Evolutionary conservation across 2,888 invertebrate species (phyloP), one percentile per base, ranked within the genome.

Genomic region (Tiphia femorata): DNA sequence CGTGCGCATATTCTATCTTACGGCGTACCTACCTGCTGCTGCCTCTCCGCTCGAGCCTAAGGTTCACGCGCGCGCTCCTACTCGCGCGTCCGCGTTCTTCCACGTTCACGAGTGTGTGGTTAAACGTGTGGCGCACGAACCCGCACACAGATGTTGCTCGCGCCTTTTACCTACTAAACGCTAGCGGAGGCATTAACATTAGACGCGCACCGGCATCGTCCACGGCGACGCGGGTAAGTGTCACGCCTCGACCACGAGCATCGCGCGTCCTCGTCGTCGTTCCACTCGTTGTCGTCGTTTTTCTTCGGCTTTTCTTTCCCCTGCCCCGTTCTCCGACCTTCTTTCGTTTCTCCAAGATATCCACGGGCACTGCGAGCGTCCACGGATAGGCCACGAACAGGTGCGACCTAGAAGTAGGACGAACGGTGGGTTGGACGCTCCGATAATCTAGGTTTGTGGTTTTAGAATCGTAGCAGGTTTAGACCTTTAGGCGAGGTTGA

Each of bases 1-100:
- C 62, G 57, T 27, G 49, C 64, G 52, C 64, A 49, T 41, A 46
- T 41, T 49, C 25, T 62, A 51, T 64, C 65, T 58, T 35, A 27
- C 46, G 40, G 52, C n/a, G n/a, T 25, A 25, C 40, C 38, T 23
- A 47, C 46, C 52, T 48, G 14, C 30, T 41, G 44, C n/a, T 12
- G 33, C 12, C 33, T 7, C n/a, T n/a, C n/a, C 37, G 19, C 37
- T 37, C 10, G n/a, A 17, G 17, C 37, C 19, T 27, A n/a, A 27
- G 19, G 12, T 1, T 42, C 25, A 29, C 12, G 12, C 19, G 12
- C 29, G 33, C 23, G 23, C 10, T 3, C n/a, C 20, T 3, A 14
- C 7, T 16, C 5, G 14, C 23, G 14, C 6, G 19, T 16, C 8
- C 4, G 23, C 42, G 17, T 17, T 25, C 10, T 6, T 17, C 2